phyloP scores from a whole-genome alignment of 2,888 invertebrate genomes.

The Philaethria dido region DNA sequence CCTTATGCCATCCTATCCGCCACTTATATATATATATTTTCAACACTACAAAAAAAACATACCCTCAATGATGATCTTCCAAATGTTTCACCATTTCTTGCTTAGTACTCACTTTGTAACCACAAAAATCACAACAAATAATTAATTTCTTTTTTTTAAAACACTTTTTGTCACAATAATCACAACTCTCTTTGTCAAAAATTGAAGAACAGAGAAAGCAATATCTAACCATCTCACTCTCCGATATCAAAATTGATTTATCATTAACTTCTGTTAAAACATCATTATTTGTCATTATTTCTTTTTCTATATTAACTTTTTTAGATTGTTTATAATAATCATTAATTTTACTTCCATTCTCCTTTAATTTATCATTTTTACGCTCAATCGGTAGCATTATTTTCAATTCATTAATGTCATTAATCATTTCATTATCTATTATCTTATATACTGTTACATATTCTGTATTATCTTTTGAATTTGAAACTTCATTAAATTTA shows the following conservation, averaged over 20 bases:
- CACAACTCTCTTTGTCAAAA: conserved; percentile 55
- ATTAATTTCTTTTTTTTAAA: conserved; percentile 8
- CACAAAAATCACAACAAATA: conserved; percentile 36
- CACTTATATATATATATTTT: too few relatives aligned
- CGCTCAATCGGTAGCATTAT: conserved; percentile 39
- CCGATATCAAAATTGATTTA: conserved; percentile 48
- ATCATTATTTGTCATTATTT: conserved; percentile 17
- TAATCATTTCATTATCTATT: conserved; percentile 28
- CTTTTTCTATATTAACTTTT: conserved; percentile 35
- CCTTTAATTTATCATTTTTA: conserved; percentile 35
- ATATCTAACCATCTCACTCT: conserved; percentile 52
- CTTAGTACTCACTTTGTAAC: conserved; percentile 29
- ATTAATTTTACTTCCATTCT: conserved; percentile 42
- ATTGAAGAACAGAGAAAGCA: conserved; percentile 59
- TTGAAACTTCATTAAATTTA: conserved; percentile 2
- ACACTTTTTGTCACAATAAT: conserved; percentile 51
- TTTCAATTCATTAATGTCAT: conserved; percentile 32
- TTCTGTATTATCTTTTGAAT: conserved; percentile 18
- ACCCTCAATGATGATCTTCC: neutral
- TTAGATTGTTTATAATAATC: conserved; percentile 40
- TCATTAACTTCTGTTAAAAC: conserved; percentile 25
- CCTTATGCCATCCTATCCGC: too few relatives aligned
- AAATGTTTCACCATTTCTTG: conserved; percentile 37
- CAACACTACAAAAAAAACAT: too few relatives aligned
- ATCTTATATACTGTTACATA: conserved; percentile 40